Percentiles rank a stretch among this genome's conserved stretches.
phyloP scores from a whole-genome alignment of 2,797 vertebrate genomes.

The Nannoperca obscura region DNA sequence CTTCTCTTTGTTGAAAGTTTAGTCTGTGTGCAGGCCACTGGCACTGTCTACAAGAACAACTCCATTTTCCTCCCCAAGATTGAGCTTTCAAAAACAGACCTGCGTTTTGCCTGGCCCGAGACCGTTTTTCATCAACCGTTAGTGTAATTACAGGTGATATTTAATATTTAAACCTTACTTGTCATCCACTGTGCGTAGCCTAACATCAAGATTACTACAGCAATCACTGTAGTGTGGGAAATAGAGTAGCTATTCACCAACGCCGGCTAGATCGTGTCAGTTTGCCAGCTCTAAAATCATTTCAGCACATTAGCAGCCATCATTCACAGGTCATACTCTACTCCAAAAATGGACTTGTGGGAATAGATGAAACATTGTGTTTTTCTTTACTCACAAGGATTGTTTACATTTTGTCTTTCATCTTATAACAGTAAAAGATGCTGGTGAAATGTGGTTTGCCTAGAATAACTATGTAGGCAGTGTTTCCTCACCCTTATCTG shows the following conservation, averaged over 20 bases:
- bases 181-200: conserved; percentile 8
- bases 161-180: conserved; percentile 27
- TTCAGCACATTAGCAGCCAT: conserved; percentile 25
- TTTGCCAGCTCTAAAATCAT: conserved; percentile 23
- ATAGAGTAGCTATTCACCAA: conserved; percentile 2
- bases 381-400: conserved; percentile 6
- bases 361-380: conserved; percentile 9
- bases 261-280: background rate
- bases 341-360: conserved; percentile 9
- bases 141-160: conserved; percentile 42
- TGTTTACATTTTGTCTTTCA: background rate
- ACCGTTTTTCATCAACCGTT: conserved; percentile 6
- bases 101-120: conserved; percentile 44
- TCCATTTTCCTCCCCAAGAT: background rate
- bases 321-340: background rate
- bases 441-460: background rate
- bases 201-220: conserved; percentile 10
- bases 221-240: conserved; percentile 32
- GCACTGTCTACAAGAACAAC: conserved; percentile 65
- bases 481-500: conserved; percentile 25
- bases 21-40: conserved; percentile 72
- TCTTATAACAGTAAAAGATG: background rate
- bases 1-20: conserved; percentile 71
- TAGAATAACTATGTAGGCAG: conserved; percentile 8
- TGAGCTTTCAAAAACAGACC: conserved; percentile 21